phyloP scores from a whole-genome alignment of 2,113 vertebrate species.

The Oncorhynchus kisutch region DNA sequence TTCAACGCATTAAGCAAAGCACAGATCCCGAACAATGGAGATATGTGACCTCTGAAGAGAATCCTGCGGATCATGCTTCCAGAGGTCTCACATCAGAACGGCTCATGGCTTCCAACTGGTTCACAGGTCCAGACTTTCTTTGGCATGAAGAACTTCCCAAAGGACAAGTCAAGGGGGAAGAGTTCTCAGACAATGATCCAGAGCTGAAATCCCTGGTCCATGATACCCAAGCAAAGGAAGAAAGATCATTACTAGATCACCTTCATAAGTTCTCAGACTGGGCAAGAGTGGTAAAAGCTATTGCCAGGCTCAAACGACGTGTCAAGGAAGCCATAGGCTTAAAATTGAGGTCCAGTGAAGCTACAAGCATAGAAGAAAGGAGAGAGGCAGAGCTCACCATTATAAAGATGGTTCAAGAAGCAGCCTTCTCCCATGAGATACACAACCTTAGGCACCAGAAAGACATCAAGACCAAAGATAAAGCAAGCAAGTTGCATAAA shows the following conservation, averaged over 20 bases:
- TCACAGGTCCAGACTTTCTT: neutral
- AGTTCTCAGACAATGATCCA: neutral
- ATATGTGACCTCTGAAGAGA: too few relatives aligned
- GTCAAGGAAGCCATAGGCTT: neutral
- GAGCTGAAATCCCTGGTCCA: neutral
- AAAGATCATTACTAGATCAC: neutral
- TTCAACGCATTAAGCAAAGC: neutral
- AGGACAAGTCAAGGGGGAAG: neutral
- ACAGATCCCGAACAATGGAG: neutral
- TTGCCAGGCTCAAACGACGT: too few relatives aligned
- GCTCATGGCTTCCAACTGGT: neutral
- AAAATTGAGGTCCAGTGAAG: neutral
- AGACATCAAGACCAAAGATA: slow-evolving; percentile 1
- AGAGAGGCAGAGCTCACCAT: slow-evolving; percentile 27
- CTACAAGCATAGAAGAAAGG: slow-evolving; percentile 3
- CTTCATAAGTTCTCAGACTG: neutral
- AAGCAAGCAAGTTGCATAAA: slow-evolving; percentile 1
- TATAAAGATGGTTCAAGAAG: slow-evolving; percentile 22
- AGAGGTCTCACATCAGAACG: too few relatives aligned
- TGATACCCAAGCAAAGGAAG: neutral
- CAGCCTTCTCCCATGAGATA: slow-evolving; percentile 11
- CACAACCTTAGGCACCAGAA: slow-evolving; percentile 10
- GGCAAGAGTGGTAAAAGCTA: too few relatives aligned
- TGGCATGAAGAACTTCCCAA: neutral
- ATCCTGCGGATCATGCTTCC: too few relatives aligned